Evolutionary conservation across 2,888 invertebrate genomes (phyloP).

Genomic region (Cecidostiba fungosa): DNA sequence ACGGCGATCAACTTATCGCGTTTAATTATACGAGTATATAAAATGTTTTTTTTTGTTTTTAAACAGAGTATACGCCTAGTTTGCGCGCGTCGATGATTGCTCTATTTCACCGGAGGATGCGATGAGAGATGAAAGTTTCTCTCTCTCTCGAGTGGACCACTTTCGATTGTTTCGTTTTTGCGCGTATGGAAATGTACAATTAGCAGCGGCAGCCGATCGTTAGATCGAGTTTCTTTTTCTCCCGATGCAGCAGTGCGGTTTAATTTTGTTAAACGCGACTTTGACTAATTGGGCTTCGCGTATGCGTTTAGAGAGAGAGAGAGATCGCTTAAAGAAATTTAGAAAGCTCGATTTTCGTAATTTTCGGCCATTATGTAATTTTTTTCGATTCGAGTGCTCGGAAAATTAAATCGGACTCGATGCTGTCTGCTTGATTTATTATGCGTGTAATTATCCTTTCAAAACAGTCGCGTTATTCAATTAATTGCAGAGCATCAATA

Average conservation of each 20-base stretch:
- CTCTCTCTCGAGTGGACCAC: conserved; percentile 28
- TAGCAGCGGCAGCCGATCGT: neutral
- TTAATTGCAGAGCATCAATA: neutral
- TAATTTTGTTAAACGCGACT: conserved; percentile 20
- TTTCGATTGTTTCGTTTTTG: conserved; percentile 55
- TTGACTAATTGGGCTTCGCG: neutral
- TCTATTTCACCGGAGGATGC: conserved; percentile 49
- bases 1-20: conserved; percentile 20
- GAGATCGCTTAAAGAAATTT: conserved; percentile 13
- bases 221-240: conserved; percentile 12
- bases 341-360: conserved; percentile 33
- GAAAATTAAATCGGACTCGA: neutral
- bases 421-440: neutral
- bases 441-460: neutral
- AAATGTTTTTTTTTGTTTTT: neutral
- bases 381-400: neutral
- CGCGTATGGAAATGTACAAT: conserved; percentile 3
- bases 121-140: conserved; percentile 46
- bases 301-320: neutral
- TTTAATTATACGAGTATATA: conserved; percentile 34
- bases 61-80: neutral
- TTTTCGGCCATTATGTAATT: conserved; percentile 13
- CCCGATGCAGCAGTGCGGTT: neutral
- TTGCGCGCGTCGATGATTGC: conserved; percentile 51
- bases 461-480: neutral